A percentile compares a stretch with the other conserved stretches of the same genome.
These are phyloP conservation scores for Eretmochelys imbricata DNA, from an alignment of 2,113 vertebrate species.

Conservation along the genomic window DNA sequence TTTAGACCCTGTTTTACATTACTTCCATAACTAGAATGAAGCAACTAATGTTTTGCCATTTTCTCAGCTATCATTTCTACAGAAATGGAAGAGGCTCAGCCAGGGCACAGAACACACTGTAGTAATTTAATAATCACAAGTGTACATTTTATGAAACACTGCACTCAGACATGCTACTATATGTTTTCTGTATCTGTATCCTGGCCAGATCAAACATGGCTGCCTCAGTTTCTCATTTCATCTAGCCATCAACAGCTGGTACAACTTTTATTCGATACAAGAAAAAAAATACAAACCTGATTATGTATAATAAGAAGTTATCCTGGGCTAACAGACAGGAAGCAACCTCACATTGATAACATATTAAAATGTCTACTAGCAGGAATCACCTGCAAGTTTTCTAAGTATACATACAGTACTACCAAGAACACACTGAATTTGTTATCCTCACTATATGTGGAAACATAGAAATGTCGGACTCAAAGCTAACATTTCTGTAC, in stretches of 20 bases:
- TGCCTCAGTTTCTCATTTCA: neutral
- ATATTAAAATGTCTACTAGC: neutral
- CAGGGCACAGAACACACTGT: neutral
- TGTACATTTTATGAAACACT: neutral
- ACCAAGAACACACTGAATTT: neutral
- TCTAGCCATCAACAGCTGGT: neutral
- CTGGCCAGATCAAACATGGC: neutral
- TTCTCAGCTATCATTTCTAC: neutral
- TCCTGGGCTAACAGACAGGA: neutral
- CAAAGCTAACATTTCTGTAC: neutral
- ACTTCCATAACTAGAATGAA: neutral
- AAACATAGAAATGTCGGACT: neutral
- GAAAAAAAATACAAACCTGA: neutral
- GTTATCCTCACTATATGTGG: neutral
- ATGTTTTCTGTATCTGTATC: neutral
- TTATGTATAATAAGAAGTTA: neutral
- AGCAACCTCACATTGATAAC: neutral
- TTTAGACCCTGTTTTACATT: neutral
- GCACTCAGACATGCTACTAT: neutral
- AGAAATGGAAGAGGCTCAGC: neutral
- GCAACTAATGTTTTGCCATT: neutral
- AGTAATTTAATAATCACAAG: neutral
- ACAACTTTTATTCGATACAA: neutral
- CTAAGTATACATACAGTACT: neutral
- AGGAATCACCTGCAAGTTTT: neutral